Base-by-base conservation (phyloP, 2,888 invertebrate species). In the Cordilura impudica region DNA sequence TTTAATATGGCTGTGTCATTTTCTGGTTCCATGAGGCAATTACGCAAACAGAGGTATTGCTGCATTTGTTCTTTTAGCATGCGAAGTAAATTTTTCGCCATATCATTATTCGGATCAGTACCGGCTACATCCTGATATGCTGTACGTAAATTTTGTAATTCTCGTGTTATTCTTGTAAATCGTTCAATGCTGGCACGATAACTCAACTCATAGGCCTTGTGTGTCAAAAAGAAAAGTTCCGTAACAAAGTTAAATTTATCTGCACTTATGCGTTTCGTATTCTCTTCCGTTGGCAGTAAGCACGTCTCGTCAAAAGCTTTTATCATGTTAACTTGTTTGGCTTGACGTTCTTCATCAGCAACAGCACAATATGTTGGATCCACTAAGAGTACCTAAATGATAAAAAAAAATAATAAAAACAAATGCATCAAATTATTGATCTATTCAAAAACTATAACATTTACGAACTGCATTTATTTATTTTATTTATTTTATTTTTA, bases 181-280 rank as follows among this genome's bases (percentile, higher is more conserved):
- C 93, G 93, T 83, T 95, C 94, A 1, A 93, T 92, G 56, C 93
- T 92, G 3, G 94, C 94, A 4, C 94, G 91, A 78, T 93, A 93
- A 21, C 94, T 94, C 65, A 98, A 91, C 87, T 97, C 95, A 66
- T 98, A 92, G 60, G 96, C 94, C 85, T 94, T 94, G 87, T 98
- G 98, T 0, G 97, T 95, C 91, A 97, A 92, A 89, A 94, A 98
- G 89, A 98, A 98, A 85, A 96, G 95, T 88, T 98, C 97, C 0
- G 97, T 97, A 12, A 97, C 93, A 88, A 98, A 98, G 86, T 93
- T 95, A 86, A 93, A 96, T 16, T 91, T 91, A 0, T 92, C 91
- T 0, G 91, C 90, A 0, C 91, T 92, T 1, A 92, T 90, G 12
- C 94, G 89, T 45, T 88, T 89, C 66, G 92, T 92, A 19, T 90